These are phyloP conservation scores for Euproctis similis DNA, from an alignment of 2,888 invertebrate species.

Conservation along the genomic window DNA sequence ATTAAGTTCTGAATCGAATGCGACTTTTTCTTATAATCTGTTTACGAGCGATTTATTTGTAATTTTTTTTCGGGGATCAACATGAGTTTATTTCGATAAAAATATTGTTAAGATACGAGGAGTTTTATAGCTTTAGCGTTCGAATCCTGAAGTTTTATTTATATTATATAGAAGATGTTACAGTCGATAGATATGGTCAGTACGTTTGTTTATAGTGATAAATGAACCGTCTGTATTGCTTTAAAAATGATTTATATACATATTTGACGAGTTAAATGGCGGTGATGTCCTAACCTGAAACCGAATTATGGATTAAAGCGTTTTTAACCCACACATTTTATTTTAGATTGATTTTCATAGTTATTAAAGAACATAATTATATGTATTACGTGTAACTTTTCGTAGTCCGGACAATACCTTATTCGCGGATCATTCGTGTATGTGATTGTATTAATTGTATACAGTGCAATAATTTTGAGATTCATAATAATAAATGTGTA, in stretches of 20 bases:
- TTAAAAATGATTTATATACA: too few species aligned
- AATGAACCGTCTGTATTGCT: too few species aligned
- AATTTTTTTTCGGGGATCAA: too few species aligned
- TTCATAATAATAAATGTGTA: neutral
- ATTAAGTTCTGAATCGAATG: too few species aligned
- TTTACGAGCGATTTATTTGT: too few species aligned
- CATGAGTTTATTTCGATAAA: too few species aligned
- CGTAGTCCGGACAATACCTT: slow-evolving; percentile 31
- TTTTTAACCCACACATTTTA: slow-evolving; percentile 28
- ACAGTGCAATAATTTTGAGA: neutral
- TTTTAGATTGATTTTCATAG: slow-evolving; percentile 34
- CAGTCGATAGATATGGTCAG: neutral
- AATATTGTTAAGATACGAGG: too few species aligned
- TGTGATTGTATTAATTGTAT: neutral
- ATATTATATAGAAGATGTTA: neutral
- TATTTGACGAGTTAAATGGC: slow-evolving; percentile 11
- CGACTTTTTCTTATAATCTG: too few species aligned
- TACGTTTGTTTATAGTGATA: too few species aligned
- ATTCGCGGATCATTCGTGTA: slow-evolving; percentile 5
- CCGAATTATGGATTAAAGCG: slow-evolving; percentile 21
- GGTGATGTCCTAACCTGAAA: too few species aligned
- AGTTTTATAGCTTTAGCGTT: neutral
- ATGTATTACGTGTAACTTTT: slow-evolving; percentile 27
- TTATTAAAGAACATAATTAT: slow-evolving; percentile 33
- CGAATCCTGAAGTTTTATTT: neutral